Evolutionary conservation across 1,140 invertebrate species (phyloP), one percentile per base, ranked within the genome.

Genomic region (Aphelinus certus): DNA sequence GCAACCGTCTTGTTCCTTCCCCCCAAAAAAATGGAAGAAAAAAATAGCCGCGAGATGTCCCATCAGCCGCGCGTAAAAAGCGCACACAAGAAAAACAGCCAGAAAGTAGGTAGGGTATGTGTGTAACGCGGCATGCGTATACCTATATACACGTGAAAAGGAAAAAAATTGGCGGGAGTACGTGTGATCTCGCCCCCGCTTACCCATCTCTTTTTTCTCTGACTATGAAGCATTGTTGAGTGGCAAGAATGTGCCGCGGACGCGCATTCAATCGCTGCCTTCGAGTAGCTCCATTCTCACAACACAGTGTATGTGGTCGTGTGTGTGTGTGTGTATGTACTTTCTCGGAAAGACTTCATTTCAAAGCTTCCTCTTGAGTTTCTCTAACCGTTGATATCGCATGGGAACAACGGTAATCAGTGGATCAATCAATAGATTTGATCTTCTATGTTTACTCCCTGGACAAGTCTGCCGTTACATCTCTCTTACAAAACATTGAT

Each of bases 261-360:
- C 26, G 9, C 42, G 42, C 51, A 47, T 7, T 55, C 62, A 58
- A 53, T 56, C 48, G 58, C 53, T 58, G 46, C 42, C 62, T 72
- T 58, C 57, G 58, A 65, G 55, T 63, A 56, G 51, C 63, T 72
- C 47, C 42, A 57, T 72, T 72, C 71, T 53, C 46, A 65, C 43
- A 58, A n/a, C 65, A 47, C 56, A 5, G 42, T 45, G 61, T 4
- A 7, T 3, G 45, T 63, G 58, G 47, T 57, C 10, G 10, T 7
- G 26, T 67, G 10, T 63, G 49, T 51, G 7, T 45, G 10, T 63
- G 61, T 45, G 42, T 51, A 2, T 58, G 48, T 49, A 57, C 6
- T 10, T 1, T 71, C 26, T 26, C 26, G 26, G 26, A 26, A 26
- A 26, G 26, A 26, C 26, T 26, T 26, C 26, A 26, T 26, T 26